Conservation (phyloP, 2,888 invertebrate genomes). For the Eucera pruinosa region DNA sequence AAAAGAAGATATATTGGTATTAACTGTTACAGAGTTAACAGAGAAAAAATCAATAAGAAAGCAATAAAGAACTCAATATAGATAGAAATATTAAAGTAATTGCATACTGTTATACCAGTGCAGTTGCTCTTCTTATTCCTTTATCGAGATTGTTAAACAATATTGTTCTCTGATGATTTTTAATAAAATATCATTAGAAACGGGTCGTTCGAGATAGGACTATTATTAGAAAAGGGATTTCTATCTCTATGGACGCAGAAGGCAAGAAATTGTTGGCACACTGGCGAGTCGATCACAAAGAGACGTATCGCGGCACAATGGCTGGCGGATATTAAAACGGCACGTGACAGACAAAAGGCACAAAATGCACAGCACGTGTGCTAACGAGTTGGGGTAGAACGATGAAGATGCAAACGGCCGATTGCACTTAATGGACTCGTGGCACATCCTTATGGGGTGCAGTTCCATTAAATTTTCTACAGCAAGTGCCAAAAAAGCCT, state of each 20-base stretch:
- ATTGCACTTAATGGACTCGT: slow-evolving; percentile 64
- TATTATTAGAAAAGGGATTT: background rate
- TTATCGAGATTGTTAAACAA: background rate
- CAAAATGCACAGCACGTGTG: slow-evolving; percentile 81
- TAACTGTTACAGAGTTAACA: no score
- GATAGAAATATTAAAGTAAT: background rate
- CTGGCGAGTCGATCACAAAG: slow-evolving; percentile 56
- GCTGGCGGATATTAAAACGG: slow-evolving; percentile 77
- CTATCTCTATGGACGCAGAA: background rate
- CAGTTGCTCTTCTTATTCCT: background rate
- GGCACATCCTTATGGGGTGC: slow-evolving; percentile 6
- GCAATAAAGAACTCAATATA: background rate
- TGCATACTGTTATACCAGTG: no score
- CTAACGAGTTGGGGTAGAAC: slow-evolving; percentile 70
- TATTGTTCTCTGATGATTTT: background rate
- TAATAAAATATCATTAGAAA: background rate
- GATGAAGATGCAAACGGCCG: slow-evolving; percentile 58
- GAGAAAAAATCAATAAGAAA: no score
- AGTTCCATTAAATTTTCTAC: slow-evolving; percentile 1
- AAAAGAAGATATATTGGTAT: no score
- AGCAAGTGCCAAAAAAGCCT: background rate
- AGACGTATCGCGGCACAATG: slow-evolving; percentile 69
- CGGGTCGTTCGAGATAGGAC: background rate
- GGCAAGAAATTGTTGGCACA: slow-evolving; percentile 59
- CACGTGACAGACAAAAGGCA: slow-evolving; percentile 81